Evolutionary conservation across 1,140 invertebrate genomes (phyloP), one percentile per base, ranked within the genome.

Genomic region (Drosophila bipectinata): DNA sequence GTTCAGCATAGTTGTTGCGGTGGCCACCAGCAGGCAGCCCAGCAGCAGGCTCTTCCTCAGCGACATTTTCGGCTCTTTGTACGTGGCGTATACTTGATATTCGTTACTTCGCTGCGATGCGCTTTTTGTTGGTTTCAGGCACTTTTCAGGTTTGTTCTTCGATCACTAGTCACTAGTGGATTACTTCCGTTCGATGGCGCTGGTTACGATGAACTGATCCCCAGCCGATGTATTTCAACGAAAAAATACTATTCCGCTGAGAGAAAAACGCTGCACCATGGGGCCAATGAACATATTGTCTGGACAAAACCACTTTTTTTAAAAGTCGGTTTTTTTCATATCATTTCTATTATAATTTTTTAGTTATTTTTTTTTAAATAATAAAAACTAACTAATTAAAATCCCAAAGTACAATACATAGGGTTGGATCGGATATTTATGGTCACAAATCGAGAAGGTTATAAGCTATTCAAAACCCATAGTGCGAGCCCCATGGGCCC

Each of bases 221-320:
- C 32, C 51, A 55, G 57, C 74, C 62, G 79, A 87, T 77, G 69
- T 71, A 87, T 85, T 85, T 85, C 63, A 85, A 85, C 71, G 55
- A 81, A 87, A 85, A 67, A 84, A 41, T 72, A 52, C 51, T 71
- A 34, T 21, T 61, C 55, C 34, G 45, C 57, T 14, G 45, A 37
- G 74, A 64, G 54, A 30, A 44, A 47, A 37, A 10, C 34, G 10
- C 10, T 37, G 34, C 12, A 37, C 34, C 12, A 37, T 37, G 34
- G 34, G 10, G 10, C 4, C 32, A 8, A 32, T 37, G 12, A n/a
- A 4, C 9, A 4, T 8, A 32, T 32, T 32, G 1, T 9, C 8
- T 2, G 1, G 8, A 32, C 32, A 32, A 32, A 32, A 32, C 10
- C 12, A 28, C 3, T 21, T 21, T 28, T 5, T 28, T 0, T 28